Evolutionary conservation across 2,797 vertebrate genomes (phyloP).

Genomic region (Gastrophryne carolinensis): DNA sequence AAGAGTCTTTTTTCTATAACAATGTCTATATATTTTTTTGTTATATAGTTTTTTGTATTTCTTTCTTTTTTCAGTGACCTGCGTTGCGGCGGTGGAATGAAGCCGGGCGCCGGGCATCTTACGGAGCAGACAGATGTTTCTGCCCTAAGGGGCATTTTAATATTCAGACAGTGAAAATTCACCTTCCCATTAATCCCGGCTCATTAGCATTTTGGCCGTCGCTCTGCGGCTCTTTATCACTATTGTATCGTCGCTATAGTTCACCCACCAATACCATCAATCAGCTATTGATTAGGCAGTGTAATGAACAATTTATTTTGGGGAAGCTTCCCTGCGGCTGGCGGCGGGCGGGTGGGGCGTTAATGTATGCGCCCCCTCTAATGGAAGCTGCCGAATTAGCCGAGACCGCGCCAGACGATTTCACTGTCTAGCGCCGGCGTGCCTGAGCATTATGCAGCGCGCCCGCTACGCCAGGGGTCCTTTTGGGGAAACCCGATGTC

Average conservation of each 20-base stretch:
- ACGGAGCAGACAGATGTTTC: constrained; percentile 21
- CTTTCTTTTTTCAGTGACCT: neutral
- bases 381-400: constrained; percentile 26
- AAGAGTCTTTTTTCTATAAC: no score
- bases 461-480: neutral
- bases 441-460: neutral
- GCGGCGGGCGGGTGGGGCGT: no score
- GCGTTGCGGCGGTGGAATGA: neutral
- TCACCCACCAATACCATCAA: constrained; percentile 26
- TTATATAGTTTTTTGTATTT: no score
- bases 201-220: constrained; percentile 41
- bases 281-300: constrained; percentile 26
- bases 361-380: constrained; percentile 26
- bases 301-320: constrained; percentile 36
- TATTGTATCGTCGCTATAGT: constrained; percentile 36
- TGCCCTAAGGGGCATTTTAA: constrained; percentile 30
- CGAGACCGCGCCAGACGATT: constrained; percentile 15
- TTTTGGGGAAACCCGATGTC: neutral
- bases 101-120: constrained; percentile 1
- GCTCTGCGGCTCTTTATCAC: constrained; percentile 26
- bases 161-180: constrained; percentile 39
- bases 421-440: neutral
- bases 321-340: neutral
- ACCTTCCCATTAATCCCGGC: constrained; percentile 21
- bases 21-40: no score